Conservation (phyloP, 1,140 invertebrate species). For the Babylonia areolata region DNA sequence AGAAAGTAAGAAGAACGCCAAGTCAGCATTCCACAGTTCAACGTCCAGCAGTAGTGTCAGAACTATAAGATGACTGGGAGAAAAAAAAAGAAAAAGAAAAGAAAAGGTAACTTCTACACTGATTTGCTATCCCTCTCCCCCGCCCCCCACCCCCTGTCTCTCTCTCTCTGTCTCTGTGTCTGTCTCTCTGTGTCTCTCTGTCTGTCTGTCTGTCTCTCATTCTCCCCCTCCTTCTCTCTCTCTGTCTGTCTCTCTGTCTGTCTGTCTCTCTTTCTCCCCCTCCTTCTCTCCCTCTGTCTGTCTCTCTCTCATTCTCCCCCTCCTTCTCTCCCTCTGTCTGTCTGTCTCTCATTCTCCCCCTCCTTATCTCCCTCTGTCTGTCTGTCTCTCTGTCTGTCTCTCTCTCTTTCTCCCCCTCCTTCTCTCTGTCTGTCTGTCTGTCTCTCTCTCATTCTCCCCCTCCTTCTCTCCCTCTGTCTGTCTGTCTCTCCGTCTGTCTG, state of each 20-base stretch:
- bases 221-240: constrained; percentile 22
- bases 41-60: not conserved
- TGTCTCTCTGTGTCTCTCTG: not conserved
- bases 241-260: constrained; percentile 7
- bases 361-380: no score
- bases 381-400: constrained; percentile 26
- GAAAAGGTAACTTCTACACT: not conserved
- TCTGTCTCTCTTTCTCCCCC: no score
- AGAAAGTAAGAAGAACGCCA: not conserved
- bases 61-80: not conserved
- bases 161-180: no score
- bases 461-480: constrained; percentile 11
- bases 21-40: not conserved
- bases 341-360: no score
- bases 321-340: no score
- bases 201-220: constrained; percentile 11
- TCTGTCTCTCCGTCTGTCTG: no score
- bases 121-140: no score
- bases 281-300: no score
- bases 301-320: no score
- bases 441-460: not conserved
- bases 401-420: not conserved
- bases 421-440: constrained; percentile 3
- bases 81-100: no score
- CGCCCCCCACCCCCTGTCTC: no score